These are phyloP conservation scores for Diglossa cyanea DNA, from an alignment of 2,797 vertebrate species.

Conservation along the genomic window DNA sequence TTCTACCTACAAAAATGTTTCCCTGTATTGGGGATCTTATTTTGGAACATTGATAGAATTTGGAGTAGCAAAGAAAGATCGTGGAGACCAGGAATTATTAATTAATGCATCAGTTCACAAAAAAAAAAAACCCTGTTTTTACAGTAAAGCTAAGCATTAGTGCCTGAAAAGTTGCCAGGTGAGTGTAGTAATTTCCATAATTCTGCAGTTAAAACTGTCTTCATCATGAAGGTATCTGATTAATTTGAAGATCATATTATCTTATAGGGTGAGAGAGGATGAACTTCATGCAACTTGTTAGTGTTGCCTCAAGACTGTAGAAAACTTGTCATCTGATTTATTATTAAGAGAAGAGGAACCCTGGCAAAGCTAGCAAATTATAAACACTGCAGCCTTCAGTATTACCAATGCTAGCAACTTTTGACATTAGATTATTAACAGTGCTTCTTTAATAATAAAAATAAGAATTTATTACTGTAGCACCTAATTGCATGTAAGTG, in stretches of 20 bases:
- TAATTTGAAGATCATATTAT: slow-evolving; percentile 4
- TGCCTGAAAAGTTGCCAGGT: not conserved
- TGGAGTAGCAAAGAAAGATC: not conserved
- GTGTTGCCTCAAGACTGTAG: not conserved
- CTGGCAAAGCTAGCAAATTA: not conserved
- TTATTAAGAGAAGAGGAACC: not conserved
- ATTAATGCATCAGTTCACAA: not conserved
- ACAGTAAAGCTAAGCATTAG: not conserved
- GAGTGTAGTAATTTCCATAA: not conserved
- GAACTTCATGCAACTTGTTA: not conserved
- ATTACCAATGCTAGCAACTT: not conserved
- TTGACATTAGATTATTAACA: not conserved
- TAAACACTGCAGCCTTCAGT: not conserved
- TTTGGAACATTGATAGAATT: not conserved
- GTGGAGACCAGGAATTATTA: not conserved
- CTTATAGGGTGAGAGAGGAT: not conserved
- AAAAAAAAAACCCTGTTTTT: not conserved
- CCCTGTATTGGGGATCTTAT: not conserved
- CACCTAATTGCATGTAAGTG: not conserved
- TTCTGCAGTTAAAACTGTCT: slow-evolving; percentile 8
- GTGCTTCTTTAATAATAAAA: not conserved
- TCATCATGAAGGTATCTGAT: not conserved
- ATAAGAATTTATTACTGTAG: not conserved
- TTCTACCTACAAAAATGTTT: not conserved
- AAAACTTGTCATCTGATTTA: not conserved